These are phyloP conservation scores for Albula glossodonta DNA, from an alignment of 2,113 vertebrate species.

Conservation along the genomic window DNA sequence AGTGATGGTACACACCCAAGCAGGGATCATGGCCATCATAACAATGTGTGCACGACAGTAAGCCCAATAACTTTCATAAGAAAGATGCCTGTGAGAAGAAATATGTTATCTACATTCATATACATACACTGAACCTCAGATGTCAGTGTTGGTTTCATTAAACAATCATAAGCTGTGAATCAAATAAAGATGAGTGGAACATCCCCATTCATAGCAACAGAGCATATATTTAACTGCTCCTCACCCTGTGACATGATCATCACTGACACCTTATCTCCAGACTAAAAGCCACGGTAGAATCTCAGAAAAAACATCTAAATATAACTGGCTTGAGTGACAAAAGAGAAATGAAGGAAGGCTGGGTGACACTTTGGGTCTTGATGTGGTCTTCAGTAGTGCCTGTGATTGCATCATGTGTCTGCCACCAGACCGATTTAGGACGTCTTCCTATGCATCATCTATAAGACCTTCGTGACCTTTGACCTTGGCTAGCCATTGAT, in stretches of 20 bases:
- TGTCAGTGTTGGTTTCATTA: not conserved
- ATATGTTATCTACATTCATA: not conserved
- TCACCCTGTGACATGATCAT: constrained; percentile 60
- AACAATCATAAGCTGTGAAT: not conserved
- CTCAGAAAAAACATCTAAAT: constrained; percentile 70
- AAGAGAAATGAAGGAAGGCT: constrained; percentile 61
- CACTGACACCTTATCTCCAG: constrained; percentile 68
- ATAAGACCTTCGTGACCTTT: not conserved
- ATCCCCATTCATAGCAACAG: constrained; percentile 69
- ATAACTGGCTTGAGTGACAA: constrained; percentile 76
- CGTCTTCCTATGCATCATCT: not conserved
- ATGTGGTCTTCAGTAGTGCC: not conserved
- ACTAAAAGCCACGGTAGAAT: constrained; percentile 65
- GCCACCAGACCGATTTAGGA: not conserved
- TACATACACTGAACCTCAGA: not conserved
- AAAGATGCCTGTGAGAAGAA: not conserved
- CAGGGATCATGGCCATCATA: too few species aligned
- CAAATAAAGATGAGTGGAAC: constrained; percentile 40
- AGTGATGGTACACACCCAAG: too few species aligned
- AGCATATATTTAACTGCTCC: constrained; percentile 68
- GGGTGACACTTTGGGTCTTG: constrained; percentile 55
- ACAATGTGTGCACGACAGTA: not conserved
- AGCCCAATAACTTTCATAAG: not conserved
- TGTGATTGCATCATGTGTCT: not conserved
- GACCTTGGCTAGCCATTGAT: not conserved